Evolutionary conservation across 2,113 vertebrate species (phyloP).

Genomic region (Leptodactylus fuscus): DNA sequence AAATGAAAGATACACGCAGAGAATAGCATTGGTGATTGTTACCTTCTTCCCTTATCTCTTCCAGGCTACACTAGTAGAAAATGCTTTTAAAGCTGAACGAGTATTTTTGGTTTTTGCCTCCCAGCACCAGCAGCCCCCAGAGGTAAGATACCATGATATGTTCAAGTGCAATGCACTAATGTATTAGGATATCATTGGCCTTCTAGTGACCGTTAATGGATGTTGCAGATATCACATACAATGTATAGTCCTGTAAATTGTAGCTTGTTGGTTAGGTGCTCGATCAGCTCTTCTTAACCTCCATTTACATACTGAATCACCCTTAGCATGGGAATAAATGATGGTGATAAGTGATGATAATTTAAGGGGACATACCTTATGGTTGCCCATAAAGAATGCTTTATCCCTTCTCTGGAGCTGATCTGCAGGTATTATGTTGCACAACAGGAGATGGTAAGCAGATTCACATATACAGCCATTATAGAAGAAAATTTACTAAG

Average conservation of each 20-base stretch:
- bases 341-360: too few species aligned
- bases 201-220: neutral
- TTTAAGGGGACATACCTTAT: too few species aligned
- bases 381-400: too few species aligned
- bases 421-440: too few species aligned
- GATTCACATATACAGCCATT: too few species aligned
- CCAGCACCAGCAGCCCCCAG: constrained; percentile 86
- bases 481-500: too few species aligned
- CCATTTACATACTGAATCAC: too few species aligned
- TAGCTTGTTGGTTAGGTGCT: neutral
- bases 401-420: too few species aligned
- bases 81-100: constrained; percentile 87
- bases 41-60: constrained; percentile 61
- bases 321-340: too few species aligned
- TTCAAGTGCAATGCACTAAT: neutral
- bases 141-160: constrained; percentile 77
- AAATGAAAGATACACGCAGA: neutral
- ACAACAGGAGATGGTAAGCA: too few species aligned
- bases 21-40: constrained; percentile 49
- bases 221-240: neutral
- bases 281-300: too few species aligned
- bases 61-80: constrained; percentile 92
- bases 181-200: neutral
- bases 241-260: neutral
- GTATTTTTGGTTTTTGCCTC: constrained; percentile 86